Evolutionary conservation across 1,140 invertebrate genomes (phyloP), one percentile per base, ranked within the genome.

Genomic region (Lepidurus arcticus): DNA sequence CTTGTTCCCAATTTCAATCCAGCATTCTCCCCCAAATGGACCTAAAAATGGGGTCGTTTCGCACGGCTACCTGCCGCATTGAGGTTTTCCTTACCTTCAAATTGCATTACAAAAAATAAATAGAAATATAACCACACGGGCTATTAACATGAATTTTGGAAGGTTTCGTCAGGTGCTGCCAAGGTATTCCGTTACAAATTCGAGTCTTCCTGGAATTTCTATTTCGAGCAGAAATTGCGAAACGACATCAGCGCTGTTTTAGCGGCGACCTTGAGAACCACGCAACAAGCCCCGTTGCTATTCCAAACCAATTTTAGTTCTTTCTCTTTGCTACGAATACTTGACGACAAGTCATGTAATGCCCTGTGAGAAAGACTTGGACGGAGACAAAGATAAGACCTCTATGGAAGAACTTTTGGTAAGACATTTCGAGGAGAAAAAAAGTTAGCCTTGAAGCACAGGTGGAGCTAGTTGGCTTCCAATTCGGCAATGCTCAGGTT

Each of bases 361-460:
- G 21, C 16, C 13, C 53, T n/a, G 16, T n/a, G 16, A 7, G n/a
- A 13, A 65, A 65, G 53, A n/a, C 16, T n/a, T 21, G 21, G 21
- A 21, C 53, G 6, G 21, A 13, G 13, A 13, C 16, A 7, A 65
- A 65, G 21, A 65, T 5, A 65, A 65, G 6, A 65, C 53, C 13
- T 65, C 53, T 21, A 21, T n/a, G 16, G 16, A 13, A 13, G 6
- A 65, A 65, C 16, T 7, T 13, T 65, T 13, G 53, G 16, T 65
- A 65, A 65, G 53, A 65, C 53, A 65, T 65, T 65, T 21, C 10
- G 21, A 65, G 6, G 21, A 65, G 45, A 21, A 9, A 65, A 65
- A 65, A 65, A 65, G 53, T 13, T 65, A 65, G 53, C 53, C 53
- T 65, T 65, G 53, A 65, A 65, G 53, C 53, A 65, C 53, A 65